These are phyloP conservation scores for Forbesichthys papilliferus DNA, from an alignment of 2,113 vertebrate species.

Conservation along the genomic window DNA sequence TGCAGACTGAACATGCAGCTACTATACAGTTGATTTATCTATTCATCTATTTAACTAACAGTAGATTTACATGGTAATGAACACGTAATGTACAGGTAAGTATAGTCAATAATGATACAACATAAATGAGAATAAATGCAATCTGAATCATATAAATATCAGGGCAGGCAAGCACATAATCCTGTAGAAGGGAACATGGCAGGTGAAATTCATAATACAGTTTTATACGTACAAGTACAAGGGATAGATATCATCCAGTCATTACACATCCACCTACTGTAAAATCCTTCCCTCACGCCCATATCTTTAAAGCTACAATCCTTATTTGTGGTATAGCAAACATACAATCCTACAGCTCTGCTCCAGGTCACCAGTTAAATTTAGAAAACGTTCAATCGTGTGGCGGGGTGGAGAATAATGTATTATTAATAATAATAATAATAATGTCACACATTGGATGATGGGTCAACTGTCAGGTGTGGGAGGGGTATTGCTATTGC, in stretches of 20 bases:
- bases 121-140: background rate
- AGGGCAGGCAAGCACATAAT: slow-evolving; percentile 6
- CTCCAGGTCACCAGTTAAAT: no score
- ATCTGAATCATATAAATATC: background rate
- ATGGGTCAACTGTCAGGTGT: no score
- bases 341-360: no score
- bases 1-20: background rate
- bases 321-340: no score
- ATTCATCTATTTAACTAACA: background rate
- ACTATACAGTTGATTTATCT: background rate
- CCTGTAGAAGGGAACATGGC: slow-evolving; percentile 36
- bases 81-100: background rate
- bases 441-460: no score
- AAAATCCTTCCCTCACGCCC: background rate
- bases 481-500: background rate
- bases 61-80: background rate
- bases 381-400: no score
- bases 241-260: background rate
- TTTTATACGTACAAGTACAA: background rate
- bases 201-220: slow-evolving; percentile 33
- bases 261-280: background rate
- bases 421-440: no score
- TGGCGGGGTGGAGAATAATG: no score
- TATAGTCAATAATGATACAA: background rate
- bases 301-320: no score